Evolutionary conservation across 2,113 vertebrate species (phyloP), one percentile per base, ranked within the genome.

Genomic region (Carassius carassius): DNA sequence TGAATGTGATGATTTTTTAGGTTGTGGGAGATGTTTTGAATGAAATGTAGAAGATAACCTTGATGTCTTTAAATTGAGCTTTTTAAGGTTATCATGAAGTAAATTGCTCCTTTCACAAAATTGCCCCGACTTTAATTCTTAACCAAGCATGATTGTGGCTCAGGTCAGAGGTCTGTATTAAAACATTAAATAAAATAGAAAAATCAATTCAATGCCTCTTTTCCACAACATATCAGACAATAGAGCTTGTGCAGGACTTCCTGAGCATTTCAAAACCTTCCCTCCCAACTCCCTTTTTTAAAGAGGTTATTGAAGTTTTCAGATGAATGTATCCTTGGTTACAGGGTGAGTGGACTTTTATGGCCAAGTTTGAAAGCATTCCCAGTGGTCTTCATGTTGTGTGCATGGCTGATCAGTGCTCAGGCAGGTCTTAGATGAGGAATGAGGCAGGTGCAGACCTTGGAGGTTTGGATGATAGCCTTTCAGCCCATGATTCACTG

Each of bases 401-500:
- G 91, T 94, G 92, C 90, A 92, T 89, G 93, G 90, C 89, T 94
- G 92, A 92, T 94, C 90, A 86, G 91, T 90, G 90, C 87, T 85
- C 60, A 87, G 90, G 88, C 91, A 89, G 90, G 90, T 90, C 90
- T 77, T 6, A 56, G 83, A 92, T 93, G 93, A 94, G 90, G 93
- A 93, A 94, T 93, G 93, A 93, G 91, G 89, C 91, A 89, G 92
- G 87, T 89, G 90, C 89, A 91, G 92, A 92, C 93, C 93, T 94
- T 93, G 90, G 93, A 92, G 93, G 91, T 94, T 94, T 93, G 91
- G 93, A 92, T 93, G 92, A 94, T 93, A 93, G 92, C 92, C 92
- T 94, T 94, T 94, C 92, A 92, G 92, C 85, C 91, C 84, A 90
- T 94, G 93, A 94, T 94, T 93, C 93, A 94, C 91, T 90, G 92